Conservation (phyloP, 2,888 invertebrate species). For the Spodoptera picta region DNA sequence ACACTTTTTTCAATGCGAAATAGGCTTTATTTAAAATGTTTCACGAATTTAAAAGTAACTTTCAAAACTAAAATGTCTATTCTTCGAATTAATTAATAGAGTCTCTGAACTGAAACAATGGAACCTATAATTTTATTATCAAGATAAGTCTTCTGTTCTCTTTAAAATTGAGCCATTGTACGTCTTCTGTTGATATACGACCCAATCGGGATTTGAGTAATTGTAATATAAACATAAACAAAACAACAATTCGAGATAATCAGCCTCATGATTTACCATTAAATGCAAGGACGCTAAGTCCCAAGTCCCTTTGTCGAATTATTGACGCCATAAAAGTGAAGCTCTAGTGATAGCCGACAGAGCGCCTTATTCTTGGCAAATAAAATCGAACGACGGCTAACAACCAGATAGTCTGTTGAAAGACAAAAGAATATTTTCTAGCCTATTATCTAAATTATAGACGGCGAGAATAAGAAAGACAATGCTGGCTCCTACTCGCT, state of each 20-base stretch:
- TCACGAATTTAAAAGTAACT: too few relatives aligned
- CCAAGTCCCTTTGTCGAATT: slow-evolving; percentile 71
- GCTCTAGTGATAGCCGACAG: slow-evolving; percentile 59
- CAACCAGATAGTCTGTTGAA: slow-evolving; percentile 76
- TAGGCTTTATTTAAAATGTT: background rate
- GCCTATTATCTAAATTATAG: slow-evolving; percentile 88
- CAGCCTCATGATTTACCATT: slow-evolving; percentile 66
- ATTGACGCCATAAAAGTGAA: slow-evolving; percentile 73
- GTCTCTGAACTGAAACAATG: background rate
- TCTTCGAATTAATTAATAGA: background rate
- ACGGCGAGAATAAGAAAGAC: slow-evolving; percentile 73
- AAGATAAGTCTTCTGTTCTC: slow-evolving; percentile 7
- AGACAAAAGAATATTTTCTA: slow-evolving; percentile 87
- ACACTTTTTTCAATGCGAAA: background rate
- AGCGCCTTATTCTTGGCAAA: slow-evolving; percentile 59
- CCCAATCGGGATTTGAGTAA: slow-evolving; percentile 43
- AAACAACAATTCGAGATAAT: slow-evolving; percentile 68
- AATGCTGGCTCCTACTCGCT: slow-evolving; percentile 69
- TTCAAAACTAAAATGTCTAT: background rate
- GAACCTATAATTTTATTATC: background rate
- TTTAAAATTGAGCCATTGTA: slow-evolving; percentile 12
- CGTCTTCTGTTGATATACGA: slow-evolving; percentile 20
- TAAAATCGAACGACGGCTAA: slow-evolving; percentile 79
- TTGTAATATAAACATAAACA: slow-evolving; percentile 59
- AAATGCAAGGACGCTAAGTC: slow-evolving; percentile 59